phyloP scores from a whole-genome alignment of 1,140 invertebrate species.

The Pseudachorutes palmiensis region DNA sequence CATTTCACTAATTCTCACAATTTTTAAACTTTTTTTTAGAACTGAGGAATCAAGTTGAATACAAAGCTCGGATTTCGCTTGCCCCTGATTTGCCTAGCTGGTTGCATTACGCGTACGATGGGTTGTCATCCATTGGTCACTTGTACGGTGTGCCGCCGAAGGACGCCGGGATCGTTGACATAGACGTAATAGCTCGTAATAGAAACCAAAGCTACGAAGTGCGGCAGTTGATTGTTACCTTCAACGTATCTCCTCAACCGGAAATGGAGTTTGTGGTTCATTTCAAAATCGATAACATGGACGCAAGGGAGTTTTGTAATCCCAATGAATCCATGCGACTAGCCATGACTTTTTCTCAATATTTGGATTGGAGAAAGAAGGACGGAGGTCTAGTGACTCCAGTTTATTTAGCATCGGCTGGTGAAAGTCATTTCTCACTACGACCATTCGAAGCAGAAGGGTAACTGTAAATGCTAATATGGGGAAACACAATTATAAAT shows the following conservation, averaged over 20 bases:
- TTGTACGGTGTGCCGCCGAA: conserved; percentile 34
- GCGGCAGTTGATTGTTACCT: neutral
- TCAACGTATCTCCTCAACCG: neutral
- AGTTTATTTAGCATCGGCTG: conserved; percentile 72
- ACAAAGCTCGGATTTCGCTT: conserved; percentile 27
- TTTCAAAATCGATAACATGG: conserved; percentile 79
- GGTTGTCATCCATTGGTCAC: conserved; percentile 25
- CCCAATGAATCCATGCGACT: conserved; percentile 55
- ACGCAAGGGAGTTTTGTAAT: conserved; percentile 71
- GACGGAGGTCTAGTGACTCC: conserved; percentile 57
- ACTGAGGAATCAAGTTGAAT: conserved; percentile 32
- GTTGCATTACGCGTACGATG: conserved; percentile 65
- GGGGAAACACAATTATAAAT: too few species aligned
- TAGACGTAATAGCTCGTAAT: conserved; percentile 1
- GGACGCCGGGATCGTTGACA: conserved; percentile 24
- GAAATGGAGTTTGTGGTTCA: conserved; percentile 60
- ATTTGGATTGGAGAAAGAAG: conserved; percentile 42
- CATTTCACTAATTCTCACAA: neutral
- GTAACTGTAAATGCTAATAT: conserved; percentile 51
- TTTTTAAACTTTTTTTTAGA: conserved; percentile 8
- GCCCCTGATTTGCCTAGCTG: conserved; percentile 69
- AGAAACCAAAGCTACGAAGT: neutral
- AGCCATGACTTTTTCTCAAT: conserved; percentile 57
- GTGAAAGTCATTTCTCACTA: conserved; percentile 63
- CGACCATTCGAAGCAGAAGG: conserved; percentile 76